Percentiles rank a stretch among this genome's conserved stretches.
Evolutionary conservation across 1,140 invertebrate species (phyloP).

Genomic region (Drosophila gunungcola): DNA sequence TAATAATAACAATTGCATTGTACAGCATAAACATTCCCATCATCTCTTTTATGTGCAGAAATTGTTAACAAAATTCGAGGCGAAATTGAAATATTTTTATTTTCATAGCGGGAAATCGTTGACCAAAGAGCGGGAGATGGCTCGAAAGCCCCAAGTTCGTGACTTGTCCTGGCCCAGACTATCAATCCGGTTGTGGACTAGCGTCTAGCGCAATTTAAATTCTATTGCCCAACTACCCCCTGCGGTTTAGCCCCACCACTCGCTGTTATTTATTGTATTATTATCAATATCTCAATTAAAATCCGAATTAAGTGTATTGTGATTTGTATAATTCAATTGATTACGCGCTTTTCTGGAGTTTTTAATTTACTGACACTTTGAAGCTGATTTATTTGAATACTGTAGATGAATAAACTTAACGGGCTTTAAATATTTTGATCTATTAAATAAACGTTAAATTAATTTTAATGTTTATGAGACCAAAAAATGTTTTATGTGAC

Average conservation of each 20-base stretch:
- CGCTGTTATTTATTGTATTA: conserved; percentile 40
- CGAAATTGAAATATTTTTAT: conserved; percentile 37
- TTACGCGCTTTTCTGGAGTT: conserved; percentile 11
- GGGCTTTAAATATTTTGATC: neutral
- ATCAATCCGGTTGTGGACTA: conserved; percentile 43
- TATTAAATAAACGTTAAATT: conserved; percentile 18
- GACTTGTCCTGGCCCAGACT: conserved; percentile 34
- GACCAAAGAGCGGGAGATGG: conserved; percentile 6
- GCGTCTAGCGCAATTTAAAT: conserved; percentile 44
- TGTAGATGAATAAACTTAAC: conserved; percentile 6
- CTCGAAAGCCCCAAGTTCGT: conserved; percentile 22
- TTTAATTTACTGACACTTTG: conserved; percentile 36
- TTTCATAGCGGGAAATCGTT: conserved; percentile 11
- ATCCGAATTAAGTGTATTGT: conserved; percentile 36
- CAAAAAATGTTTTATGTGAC: neutral
- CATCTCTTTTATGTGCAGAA: conserved; percentile 50
- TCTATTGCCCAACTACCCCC: conserved; percentile 19
- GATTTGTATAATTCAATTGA: conserved; percentile 44
- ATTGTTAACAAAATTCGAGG: conserved; percentile 31
- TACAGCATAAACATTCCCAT: conserved; percentile 51
- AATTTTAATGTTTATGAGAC: neutral
- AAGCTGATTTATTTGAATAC: conserved; percentile 26
- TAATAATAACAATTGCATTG: conserved; percentile 60
- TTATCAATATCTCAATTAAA: conserved; percentile 57
- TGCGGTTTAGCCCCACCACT: neutral